phyloP scores from a whole-genome alignment of 2,113 vertebrate genomes.

The Oncorhynchus gorbuscha region DNA sequence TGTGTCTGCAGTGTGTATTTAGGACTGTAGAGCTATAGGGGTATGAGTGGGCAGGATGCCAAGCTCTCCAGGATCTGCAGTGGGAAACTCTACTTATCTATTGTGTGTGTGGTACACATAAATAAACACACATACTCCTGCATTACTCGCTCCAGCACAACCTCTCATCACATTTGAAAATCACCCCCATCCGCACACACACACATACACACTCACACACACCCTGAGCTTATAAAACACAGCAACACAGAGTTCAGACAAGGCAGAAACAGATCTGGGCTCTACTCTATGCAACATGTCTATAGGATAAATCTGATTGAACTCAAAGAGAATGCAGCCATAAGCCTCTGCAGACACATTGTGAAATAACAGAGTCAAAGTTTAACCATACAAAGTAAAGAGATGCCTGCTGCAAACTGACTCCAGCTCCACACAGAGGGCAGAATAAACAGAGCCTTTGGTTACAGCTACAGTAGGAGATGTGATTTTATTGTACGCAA shows the following conservation, averaged over 20 bases:
- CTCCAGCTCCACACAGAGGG: constrained; percentile 1
- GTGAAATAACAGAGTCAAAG: too few relatives aligned
- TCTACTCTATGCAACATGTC: not conserved
- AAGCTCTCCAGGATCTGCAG: not conserved
- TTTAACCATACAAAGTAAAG: too few relatives aligned
- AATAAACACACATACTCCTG: not conserved
- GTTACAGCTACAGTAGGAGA: not conserved
- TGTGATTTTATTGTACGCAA: constrained; percentile 1
- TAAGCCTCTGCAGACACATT: too few relatives aligned
- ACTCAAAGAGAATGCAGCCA: too few relatives aligned
- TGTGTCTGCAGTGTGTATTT: not conserved
- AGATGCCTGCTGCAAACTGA: too few relatives aligned
- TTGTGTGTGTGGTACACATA: not conserved
- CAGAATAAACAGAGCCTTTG: not conserved
- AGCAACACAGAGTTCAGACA: not conserved
- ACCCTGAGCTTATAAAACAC: not conserved
- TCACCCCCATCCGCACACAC: not conserved
- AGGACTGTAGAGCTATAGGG: not conserved
- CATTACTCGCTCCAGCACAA: not conserved
- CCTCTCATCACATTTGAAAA: not conserved
- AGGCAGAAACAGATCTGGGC: not conserved
- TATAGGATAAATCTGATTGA: not conserved
- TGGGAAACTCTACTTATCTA: not conserved
- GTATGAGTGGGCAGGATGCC: not conserved
- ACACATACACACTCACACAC: not conserved